These are phyloP conservation scores for Melieria omissa DNA, from an alignment of 2,888 invertebrate species.

Conservation along the genomic window DNA sequence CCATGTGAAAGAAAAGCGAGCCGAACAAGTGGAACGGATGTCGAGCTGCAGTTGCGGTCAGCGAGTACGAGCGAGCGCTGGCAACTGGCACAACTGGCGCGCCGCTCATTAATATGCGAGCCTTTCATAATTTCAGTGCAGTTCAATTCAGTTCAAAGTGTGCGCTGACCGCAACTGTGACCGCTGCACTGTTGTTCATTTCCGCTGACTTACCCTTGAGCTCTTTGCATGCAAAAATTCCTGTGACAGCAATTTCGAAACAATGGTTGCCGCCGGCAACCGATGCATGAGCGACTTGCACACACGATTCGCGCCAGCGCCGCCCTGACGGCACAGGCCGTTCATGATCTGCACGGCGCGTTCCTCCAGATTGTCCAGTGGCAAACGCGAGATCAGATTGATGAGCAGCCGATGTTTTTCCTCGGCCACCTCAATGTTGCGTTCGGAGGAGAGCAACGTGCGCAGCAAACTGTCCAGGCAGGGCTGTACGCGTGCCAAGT, in stretches of 20 bases:
- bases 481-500: constrained; percentile 70
- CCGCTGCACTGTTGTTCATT: constrained; percentile 1
- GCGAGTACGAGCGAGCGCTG: no score
- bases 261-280: constrained; percentile 66
- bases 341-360: constrained; percentile 64
- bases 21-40: constrained; percentile 13
- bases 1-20: not conserved
- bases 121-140: constrained; percentile 24
- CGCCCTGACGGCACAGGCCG: constrained; percentile 66
- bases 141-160: not conserved
- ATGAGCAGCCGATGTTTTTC: constrained; percentile 63
- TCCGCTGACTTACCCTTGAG: constrained; percentile 60
- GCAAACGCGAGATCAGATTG: constrained; percentile 65
- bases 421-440: constrained; percentile 66
- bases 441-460: constrained; percentile 74
- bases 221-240: constrained; percentile 67
- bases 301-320: constrained; percentile 65
- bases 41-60: constrained; percentile 5
- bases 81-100: constrained; percentile 22
- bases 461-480: constrained; percentile 74
- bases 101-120: constrained; percentile 16
- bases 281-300: constrained; percentile 67
- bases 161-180: not conserved
- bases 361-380: constrained; percentile 65
- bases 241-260: constrained; percentile 64